These are phyloP conservation scores for Ageneiosus marmoratus DNA, from an alignment of 2,113 vertebrate species.

Conservation along the genomic window DNA sequence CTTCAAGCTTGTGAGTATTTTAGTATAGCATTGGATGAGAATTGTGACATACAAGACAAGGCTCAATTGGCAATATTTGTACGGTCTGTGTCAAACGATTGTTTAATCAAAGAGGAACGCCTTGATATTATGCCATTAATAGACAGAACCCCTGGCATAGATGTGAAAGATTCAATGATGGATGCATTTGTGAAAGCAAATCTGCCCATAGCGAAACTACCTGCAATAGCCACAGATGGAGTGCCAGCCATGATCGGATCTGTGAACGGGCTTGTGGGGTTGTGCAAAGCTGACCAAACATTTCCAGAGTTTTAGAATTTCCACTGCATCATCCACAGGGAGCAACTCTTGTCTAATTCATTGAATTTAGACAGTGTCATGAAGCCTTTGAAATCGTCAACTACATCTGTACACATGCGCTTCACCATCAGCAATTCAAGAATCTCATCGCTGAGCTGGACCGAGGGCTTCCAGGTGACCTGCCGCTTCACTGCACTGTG, in stretches of 20 bases:
- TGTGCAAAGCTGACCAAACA: background rate
- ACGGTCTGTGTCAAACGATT: background rate
- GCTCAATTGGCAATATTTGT: background rate
- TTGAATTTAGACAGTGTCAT: constrained; percentile 10
- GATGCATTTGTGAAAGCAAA: constrained; percentile 7
- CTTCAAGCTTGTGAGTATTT: too few relatives aligned
- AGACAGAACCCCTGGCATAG: background rate
- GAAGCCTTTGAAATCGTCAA: too few relatives aligned
- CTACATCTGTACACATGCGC: too few relatives aligned
- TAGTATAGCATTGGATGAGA: too few relatives aligned
- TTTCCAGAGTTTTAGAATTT: background rate
- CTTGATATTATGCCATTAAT: background rate
- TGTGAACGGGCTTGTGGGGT: constrained; percentile 6
- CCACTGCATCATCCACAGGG: background rate
- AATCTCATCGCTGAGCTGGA: background rate
- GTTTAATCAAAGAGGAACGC: background rate
- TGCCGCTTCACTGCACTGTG: background rate
- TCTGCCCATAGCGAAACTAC: background rate
- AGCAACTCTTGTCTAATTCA: background rate
- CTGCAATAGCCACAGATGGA: constrained; percentile 3
- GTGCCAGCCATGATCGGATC: background rate
- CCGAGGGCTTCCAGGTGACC: constrained; percentile 7
- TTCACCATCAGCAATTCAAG: too few relatives aligned
- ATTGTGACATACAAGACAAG: background rate
- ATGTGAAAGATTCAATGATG: background rate